Evolutionary conservation across 2,113 vertebrate genomes (phyloP).

Genomic region (Burhinus oedicnemus): DNA sequence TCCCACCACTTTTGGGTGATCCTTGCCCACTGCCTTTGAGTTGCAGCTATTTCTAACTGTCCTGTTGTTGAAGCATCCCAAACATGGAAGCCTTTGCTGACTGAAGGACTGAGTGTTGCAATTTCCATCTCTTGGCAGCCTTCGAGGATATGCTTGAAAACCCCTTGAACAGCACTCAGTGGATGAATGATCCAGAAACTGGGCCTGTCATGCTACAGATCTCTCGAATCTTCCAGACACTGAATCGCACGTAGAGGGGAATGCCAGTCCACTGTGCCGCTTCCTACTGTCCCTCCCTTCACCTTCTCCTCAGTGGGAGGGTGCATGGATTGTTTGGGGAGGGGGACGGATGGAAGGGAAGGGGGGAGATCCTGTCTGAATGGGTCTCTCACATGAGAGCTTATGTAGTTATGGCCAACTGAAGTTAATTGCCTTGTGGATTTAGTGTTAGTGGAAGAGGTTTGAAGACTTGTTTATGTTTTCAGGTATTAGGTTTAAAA

Average conservation of each 20-base stretch:
- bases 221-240: constrained; percentile 98
- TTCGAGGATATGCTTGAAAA: constrained; percentile 99
- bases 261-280: neutral
- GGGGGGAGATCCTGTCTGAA: neutral
- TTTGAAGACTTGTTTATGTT: constrained; percentile 46
- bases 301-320: neutral
- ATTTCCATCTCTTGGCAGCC: constrained; percentile 68
- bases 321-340: neutral
- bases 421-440: constrained; percentile 61
- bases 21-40: neutral
- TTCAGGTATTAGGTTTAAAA: constrained; percentile 60
- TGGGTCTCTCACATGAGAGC: neutral
- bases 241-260: constrained; percentile 90
- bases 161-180: constrained; percentile 98
- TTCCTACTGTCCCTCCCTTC: neutral
- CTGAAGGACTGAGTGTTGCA: neutral
- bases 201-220: constrained; percentile 99
- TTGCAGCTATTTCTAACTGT: neutral
- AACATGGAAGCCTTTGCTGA: neutral
- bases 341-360: neutral
- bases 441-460: constrained; percentile 59
- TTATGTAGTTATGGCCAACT: constrained; percentile 32
- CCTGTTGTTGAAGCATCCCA: neutral
- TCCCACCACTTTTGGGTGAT: neutral
- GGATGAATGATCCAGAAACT: constrained; percentile 98